Conservation (phyloP, 1,140 invertebrate species). For the Scaptomyza pallida region DNA sequence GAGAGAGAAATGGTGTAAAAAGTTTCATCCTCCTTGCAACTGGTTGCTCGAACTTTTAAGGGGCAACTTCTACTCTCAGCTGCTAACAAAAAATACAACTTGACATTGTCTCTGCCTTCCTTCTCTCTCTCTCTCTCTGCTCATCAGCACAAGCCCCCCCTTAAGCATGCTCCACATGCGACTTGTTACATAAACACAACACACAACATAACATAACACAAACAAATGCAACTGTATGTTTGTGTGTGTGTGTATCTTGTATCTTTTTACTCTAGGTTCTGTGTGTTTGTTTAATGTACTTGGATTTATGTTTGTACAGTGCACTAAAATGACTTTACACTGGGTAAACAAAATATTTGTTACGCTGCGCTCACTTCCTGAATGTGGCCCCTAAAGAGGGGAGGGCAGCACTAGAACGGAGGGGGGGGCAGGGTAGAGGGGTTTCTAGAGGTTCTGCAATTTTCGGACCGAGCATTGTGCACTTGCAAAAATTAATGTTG, state of each 20-base stretch:
- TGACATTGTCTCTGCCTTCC: slow-evolving; percentile 33
- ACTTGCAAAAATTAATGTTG: too few relatives aligned
- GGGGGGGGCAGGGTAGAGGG: too few relatives aligned
- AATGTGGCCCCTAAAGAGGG: too few relatives aligned
- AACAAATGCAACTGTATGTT: slow-evolving; percentile 41
- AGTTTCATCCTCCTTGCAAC: too few relatives aligned
- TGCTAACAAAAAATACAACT: slow-evolving; percentile 14
- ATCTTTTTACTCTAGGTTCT: slow-evolving; percentile 8
- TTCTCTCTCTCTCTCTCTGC: not conserved
- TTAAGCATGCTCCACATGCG: slow-evolving; percentile 31
- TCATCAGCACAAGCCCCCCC: slow-evolving; percentile 1
- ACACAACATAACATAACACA: not conserved
- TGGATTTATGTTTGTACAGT: slow-evolving; percentile 60
- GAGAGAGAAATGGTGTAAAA: slow-evolving; percentile 42
- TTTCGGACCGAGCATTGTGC: too few relatives aligned
- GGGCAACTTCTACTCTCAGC: slow-evolving; percentile 9
- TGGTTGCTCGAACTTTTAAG: slow-evolving; percentile 4
- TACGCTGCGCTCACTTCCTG: slow-evolving; percentile 41
- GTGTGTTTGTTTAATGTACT: slow-evolving; percentile 42
- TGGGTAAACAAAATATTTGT: slow-evolving; percentile 71
- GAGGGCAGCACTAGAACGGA: not conserved
- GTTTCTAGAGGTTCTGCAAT: too few relatives aligned
- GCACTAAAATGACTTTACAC: slow-evolving; percentile 79
- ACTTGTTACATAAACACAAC: slow-evolving; percentile 26
- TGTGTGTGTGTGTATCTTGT: slow-evolving; percentile 32